A percentile compares a stretch with the other conserved stretches of the same genome.
Evolutionary conservation across 2,113 vertebrate genomes (phyloP).

Genomic region (Pterocles burchelli): DNA sequence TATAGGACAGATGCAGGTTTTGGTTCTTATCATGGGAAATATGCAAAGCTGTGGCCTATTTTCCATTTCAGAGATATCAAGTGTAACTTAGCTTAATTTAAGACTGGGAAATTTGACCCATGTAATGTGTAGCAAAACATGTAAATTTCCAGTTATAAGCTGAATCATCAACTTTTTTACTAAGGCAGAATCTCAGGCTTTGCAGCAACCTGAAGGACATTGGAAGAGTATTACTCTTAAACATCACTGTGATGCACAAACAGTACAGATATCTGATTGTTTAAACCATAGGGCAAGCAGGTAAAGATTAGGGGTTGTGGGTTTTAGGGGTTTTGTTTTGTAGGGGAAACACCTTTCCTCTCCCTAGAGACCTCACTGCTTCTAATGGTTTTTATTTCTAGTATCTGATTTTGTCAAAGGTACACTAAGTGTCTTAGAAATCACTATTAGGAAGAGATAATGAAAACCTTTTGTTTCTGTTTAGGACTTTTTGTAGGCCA

Average conservation of each 20-base stretch:
- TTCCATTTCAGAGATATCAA: background rate
- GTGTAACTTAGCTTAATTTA: background rate
- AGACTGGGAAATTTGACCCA: background rate
- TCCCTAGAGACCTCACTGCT: background rate
- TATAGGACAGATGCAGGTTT: background rate
- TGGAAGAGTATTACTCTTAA: background rate
- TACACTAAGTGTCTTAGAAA: background rate
- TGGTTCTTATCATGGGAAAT: background rate
- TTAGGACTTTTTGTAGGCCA: background rate
- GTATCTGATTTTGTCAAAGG: background rate
- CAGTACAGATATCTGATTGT: background rate
- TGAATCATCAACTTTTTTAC: background rate
- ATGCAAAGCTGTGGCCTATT: background rate
- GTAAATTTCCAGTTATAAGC: background rate
- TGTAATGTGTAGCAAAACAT: background rate
- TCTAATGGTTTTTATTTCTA: background rate
- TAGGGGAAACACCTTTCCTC: background rate
- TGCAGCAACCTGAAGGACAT: background rate
- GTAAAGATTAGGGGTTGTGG: background rate
- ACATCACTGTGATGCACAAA: background rate
- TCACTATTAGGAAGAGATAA: background rate
- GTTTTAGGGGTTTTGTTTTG: background rate
- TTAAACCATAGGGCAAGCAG: background rate
- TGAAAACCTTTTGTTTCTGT: background rate
- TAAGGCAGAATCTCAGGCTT: background rate